A percentile compares a stretch with the other conserved stretches of the same genome.
Conservation (phyloP, 2,888 invertebrate species). For the Brassicogethes aeneus region DNA sequence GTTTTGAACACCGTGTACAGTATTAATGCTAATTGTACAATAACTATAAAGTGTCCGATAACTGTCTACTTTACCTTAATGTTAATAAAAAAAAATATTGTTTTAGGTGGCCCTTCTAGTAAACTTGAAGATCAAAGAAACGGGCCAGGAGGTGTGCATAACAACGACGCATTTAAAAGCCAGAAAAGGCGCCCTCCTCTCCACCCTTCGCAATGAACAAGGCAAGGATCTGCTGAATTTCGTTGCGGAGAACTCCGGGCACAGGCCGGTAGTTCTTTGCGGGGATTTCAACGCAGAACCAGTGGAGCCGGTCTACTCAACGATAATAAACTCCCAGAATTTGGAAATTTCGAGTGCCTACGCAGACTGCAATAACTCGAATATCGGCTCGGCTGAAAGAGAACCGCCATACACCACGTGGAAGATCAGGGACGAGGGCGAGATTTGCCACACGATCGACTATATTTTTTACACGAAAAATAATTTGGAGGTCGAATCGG, state of each 20-base stretch:
- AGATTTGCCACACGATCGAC: constrained; percentile 65
- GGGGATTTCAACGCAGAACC: constrained; percentile 75
- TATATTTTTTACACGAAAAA: constrained; percentile 59
- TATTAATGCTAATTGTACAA: neutral
- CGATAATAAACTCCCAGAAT: constrained; percentile 43
- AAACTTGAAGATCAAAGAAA: constrained; percentile 45
- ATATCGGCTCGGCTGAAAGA: constrained; percentile 22
- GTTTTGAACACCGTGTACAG: neutral
- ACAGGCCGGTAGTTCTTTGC: constrained; percentile 54
- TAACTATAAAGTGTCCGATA: too few species aligned
- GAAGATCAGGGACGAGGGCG: constrained; percentile 63
- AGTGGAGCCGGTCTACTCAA: constrained; percentile 57
- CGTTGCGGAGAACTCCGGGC: constrained; percentile 40
- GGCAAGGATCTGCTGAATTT: constrained; percentile 58
- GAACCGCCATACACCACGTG: constrained; percentile 70
- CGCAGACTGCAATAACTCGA: constrained; percentile 34
- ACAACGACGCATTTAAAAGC: constrained; percentile 70
- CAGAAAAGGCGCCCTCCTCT: constrained; percentile 54
- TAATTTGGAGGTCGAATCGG: constrained; percentile 46
- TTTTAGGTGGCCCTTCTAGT: constrained; percentile 52
- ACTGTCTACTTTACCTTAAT: constrained; percentile 3
- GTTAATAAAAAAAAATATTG: constrained; percentile 1
- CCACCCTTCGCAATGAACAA: constrained; percentile 61
- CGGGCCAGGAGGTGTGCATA: constrained; percentile 53
- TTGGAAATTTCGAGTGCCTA: constrained; percentile 46